Conservation (phyloP, 2,888 invertebrate species). For the Trachelus stipa region DNA sequence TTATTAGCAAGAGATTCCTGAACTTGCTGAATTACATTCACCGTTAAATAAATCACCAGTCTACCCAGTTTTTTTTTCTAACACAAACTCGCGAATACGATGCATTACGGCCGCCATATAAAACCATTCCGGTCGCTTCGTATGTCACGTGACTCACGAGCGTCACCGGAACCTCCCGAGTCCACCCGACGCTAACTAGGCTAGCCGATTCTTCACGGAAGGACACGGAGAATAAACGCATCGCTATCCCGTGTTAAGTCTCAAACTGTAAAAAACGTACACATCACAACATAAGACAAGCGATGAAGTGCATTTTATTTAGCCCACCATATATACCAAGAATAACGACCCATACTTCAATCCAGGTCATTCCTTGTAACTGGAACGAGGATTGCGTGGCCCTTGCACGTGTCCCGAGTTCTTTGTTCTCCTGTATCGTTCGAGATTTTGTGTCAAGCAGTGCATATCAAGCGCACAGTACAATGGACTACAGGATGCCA, state of each 20-base stretch:
- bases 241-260: neutral
- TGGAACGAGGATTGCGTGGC: slow-evolving; percentile 2
- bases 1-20: neutral
- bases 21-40: neutral
- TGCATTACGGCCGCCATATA: neutral
- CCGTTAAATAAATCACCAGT: neutral
- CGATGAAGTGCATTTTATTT: neutral
- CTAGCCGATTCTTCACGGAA: neutral
- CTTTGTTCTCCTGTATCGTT: neutral
- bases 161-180: neutral
- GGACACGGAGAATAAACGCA: neutral
- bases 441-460: neutral
- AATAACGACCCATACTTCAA: neutral
- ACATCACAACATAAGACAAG: neutral
- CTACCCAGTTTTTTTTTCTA: neutral
- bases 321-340: neutral
- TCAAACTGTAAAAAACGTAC: neutral
- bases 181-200: neutral
- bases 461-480: neutral
- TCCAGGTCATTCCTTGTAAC: neutral
- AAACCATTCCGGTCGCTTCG: neutral
- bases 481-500: neutral
- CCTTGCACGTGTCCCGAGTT: neutral
- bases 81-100: neutral
- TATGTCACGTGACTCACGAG: neutral